A percentile compares a stretch with the other conserved stretches of the same genome.
phyloP scores from a whole-genome alignment of 2,113 vertebrate species.

The Xenus cinereus region DNA sequence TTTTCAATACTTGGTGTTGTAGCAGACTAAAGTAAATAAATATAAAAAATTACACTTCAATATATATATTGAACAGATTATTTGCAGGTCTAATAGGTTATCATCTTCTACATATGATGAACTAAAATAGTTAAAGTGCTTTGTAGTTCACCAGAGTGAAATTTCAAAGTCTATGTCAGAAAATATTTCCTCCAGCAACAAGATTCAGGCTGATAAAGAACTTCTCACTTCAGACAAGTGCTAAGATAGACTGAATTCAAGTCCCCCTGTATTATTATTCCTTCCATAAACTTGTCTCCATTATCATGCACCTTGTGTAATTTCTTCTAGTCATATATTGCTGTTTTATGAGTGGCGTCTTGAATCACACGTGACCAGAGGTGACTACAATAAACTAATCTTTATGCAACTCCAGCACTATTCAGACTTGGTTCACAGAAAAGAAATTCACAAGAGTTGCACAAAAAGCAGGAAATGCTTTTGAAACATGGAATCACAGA shows the following conservation, averaged over 20 bases:
- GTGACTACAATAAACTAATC: not conserved
- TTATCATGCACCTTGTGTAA: not conserved
- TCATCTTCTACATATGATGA: not conserved
- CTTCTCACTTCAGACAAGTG: not conserved
- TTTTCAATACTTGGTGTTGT: conserved; percentile 36
- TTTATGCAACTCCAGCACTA: not conserved
- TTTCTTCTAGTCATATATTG: not conserved
- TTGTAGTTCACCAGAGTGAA: not conserved
- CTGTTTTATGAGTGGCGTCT: not conserved
- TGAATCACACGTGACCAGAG: not conserved
- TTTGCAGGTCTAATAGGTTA: not conserved
- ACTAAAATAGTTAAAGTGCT: not conserved
- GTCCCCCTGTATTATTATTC: not conserved
- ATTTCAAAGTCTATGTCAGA: not conserved
- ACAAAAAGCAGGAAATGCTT: not conserved
- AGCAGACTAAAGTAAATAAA: not conserved
- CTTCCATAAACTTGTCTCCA: not conserved
- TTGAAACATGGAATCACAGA: not conserved
- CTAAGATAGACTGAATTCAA: not conserved
- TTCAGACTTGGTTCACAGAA: not conserved
- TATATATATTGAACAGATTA: not conserved
- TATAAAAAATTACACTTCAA: not conserved
- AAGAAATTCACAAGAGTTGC: not conserved
- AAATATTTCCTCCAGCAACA: not conserved
- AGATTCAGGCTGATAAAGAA: not conserved